phyloP scores from a whole-genome alignment of 2,797 vertebrate species.

The Macroramphosus scolopax region DNA sequence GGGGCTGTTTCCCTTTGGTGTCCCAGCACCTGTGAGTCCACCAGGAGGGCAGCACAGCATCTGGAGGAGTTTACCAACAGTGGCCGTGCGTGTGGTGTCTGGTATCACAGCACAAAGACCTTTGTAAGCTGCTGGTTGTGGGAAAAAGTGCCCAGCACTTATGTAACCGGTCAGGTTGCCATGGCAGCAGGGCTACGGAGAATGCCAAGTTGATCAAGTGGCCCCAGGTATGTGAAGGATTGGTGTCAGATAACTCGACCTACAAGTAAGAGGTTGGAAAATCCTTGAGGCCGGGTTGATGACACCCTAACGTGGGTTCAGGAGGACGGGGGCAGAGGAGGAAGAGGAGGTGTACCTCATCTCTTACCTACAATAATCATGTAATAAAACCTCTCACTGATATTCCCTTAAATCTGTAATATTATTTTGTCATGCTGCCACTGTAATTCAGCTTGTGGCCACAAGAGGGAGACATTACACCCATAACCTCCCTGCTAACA shows the following conservation, averaged over 20 bases:
- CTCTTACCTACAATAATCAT: too few species aligned
- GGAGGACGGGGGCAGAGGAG: too few species aligned
- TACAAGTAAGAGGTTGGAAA: not conserved
- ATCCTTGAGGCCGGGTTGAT: not conserved
- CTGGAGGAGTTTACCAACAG: too few species aligned
- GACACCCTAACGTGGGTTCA: too few species aligned
- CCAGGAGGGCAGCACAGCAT: too few species aligned
- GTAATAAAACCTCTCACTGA: too few species aligned
- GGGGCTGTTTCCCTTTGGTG: too few species aligned
- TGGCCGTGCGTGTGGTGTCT: slow-evolving; percentile 32
- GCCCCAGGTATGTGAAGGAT: slow-evolving; percentile 27
- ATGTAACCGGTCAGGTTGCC: slow-evolving; percentile 42
- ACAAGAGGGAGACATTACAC: slow-evolving; percentile 46
- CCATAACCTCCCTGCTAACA: not conserved
- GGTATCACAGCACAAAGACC: slow-evolving; percentile 48
- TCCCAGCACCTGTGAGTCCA: too few species aligned
- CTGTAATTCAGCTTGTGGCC: slow-evolving; percentile 8
- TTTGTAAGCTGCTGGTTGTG: slow-evolving; percentile 20
- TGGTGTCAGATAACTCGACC: slow-evolving; percentile 19
- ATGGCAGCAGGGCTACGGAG: slow-evolving; percentile 41
- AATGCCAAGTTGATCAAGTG: slow-evolving; percentile 15
- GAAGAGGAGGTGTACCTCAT: too few species aligned
- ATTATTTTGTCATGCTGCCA: not conserved
- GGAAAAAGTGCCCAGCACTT: slow-evolving; percentile 38
- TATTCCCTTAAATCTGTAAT: too few species aligned